Conservation (phyloP, 2,797 vertebrate species). For the Gambelia wislizenii region DNA sequence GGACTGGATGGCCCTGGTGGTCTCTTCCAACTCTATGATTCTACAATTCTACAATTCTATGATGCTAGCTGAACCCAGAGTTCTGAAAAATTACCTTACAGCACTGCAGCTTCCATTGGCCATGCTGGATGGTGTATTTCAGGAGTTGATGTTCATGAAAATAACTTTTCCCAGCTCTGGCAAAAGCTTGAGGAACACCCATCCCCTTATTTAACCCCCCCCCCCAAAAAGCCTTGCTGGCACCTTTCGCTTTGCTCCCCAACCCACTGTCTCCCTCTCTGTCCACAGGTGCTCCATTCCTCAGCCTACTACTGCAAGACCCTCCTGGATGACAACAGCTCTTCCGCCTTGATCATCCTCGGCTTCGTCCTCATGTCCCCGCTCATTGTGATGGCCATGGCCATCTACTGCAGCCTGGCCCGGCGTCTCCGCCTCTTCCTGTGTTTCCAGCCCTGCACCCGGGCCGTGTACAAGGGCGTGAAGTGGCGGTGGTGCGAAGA, state of each 20-base stretch:
- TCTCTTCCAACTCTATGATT: too few relatives aligned
- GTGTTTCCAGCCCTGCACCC: slow-evolving; percentile 81
- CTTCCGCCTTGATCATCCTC: slow-evolving; percentile 92
- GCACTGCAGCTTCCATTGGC: too few relatives aligned
- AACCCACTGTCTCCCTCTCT: background rate
- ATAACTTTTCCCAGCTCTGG: too few relatives aligned
- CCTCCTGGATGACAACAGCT: slow-evolving; percentile 91
- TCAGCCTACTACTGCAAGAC: slow-evolving; percentile 82
- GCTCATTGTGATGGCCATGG: slow-evolving; percentile 90
- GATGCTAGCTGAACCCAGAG: too few relatives aligned
- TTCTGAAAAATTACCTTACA: too few relatives aligned
- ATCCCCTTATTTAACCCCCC: too few relatives aligned
- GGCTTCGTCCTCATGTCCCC: slow-evolving; percentile 96
- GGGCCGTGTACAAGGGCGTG: slow-evolving; percentile 82
- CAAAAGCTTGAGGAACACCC: too few relatives aligned
- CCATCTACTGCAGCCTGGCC: slow-evolving; percentile 86
- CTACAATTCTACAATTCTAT: too few relatives aligned
- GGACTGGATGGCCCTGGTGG: too few relatives aligned
- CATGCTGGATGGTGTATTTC: too few relatives aligned
- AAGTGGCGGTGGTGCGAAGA: slow-evolving; percentile 62
- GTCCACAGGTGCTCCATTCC: slow-evolving; percentile 79
- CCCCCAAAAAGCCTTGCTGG: too few relatives aligned
- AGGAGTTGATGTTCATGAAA: too few relatives aligned
- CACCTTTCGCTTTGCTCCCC: background rate
- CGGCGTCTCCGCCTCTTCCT: slow-evolving; percentile 85